Base-by-base conservation (phyloP, 2,113 vertebrate genomes). In the Antidorcas marsupialis region DNA sequence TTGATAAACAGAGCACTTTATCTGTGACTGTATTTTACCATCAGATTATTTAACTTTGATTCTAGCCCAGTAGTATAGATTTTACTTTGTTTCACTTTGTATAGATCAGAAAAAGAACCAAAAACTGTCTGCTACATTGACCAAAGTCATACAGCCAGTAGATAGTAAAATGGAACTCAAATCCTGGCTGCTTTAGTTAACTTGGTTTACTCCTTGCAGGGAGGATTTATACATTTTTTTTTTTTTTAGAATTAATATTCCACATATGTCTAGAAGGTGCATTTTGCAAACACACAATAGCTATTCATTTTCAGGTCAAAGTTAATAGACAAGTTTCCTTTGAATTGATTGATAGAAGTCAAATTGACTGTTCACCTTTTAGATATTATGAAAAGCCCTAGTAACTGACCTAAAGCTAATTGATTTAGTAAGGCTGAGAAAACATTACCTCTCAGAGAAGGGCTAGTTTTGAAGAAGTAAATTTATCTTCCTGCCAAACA, bases 341-440 rank as follows among this genome's bases (percentile, higher is more conserved):
- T 95, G 52, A 97, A 85, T 28, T 89, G 52, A 92, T 74, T 76
- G 15, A 5, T 78, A 21, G 60, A 81, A 93, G 23, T 33, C 33
- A 91, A 95, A 97, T 67, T 55, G 27, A 67, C 83, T 67, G 15
- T 91, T 82, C 33, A 86, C 14, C n/a, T 92, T 96, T 47, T 60
- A 86, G 43, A 45, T 86, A 93, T 43, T 81, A 36, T 12, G 28
- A 57, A 89, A 81, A 67, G 16, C 3, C 11, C 39, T 76, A 50
- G 13, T 47, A 87, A 89, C 27, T 96, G 52, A 97, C 23, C 27
- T 19, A 81, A 89, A 78, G 52, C 27, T 85, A 62, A 96, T 47
- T 92, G 83, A 81, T 86, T 95, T 85, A 86, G 33, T 85, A 82
- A 76, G 96, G 53, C 5, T 92, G 5, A 30, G 45, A 50, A 95